phyloP scores from a whole-genome alignment of 2,797 vertebrate genomes.

The Danio aesculapii region DNA sequence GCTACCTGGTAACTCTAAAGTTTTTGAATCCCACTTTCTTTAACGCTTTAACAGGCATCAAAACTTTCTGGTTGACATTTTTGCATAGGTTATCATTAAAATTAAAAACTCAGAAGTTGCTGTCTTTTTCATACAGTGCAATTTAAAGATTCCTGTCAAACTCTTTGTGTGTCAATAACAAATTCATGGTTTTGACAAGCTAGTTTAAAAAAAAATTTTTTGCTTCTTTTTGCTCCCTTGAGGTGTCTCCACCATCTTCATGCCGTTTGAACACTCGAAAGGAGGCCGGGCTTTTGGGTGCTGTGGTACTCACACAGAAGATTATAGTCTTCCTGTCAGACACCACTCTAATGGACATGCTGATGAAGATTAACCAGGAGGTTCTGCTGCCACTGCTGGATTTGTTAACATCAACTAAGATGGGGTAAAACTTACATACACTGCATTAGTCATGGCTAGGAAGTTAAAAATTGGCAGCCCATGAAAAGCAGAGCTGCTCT shows the following conservation, averaged over 20 bases:
- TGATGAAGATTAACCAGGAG: conserved; percentile 96
- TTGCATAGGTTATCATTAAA: too few relatives aligned
- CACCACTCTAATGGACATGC: conserved; percentile 97
- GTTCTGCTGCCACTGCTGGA: conserved; percentile 91
- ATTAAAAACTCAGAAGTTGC: too few relatives aligned
- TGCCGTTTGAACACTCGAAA: conserved; percentile 94
- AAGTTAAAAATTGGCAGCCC: background rate
- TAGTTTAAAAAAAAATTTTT: background rate
- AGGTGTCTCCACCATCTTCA: conserved; percentile 86
- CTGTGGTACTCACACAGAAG: conserved; percentile 92
- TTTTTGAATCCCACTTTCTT: background rate
- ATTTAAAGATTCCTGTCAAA: too few relatives aligned
- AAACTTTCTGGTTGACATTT: too few relatives aligned
- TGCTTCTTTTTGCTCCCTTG: conserved; percentile 22
- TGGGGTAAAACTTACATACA: conserved; percentile 79
- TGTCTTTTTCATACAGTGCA: background rate
- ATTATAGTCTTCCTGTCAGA: conserved; percentile 96
- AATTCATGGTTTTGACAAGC: too few relatives aligned
- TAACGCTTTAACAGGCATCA: background rate
- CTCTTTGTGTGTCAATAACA: too few relatives aligned
- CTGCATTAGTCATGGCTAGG: background rate
- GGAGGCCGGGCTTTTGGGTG: conserved; percentile 93
- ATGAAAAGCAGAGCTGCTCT: conserved; percentile 14
- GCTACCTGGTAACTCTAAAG: conserved; percentile 86
- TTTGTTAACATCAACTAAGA: conserved; percentile 87